Base-by-base conservation (phyloP, 1,140 invertebrate genomes). In the Pseudobourletiella spinata region DNA sequence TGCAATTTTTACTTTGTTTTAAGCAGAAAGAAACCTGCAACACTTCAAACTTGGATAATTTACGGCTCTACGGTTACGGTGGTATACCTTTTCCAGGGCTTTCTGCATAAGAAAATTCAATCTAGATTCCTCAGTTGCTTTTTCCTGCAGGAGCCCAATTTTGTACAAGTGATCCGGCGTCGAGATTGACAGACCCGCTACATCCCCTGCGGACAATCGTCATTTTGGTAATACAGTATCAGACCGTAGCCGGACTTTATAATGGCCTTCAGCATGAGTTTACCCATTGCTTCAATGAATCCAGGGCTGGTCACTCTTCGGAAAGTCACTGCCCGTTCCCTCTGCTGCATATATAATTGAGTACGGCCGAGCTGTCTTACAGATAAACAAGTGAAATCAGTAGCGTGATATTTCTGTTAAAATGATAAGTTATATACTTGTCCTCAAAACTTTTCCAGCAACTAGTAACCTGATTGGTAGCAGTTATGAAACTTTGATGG, bases 241-340 rank as follows among this genome's bases (percentile, higher is more conserved):
- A n/a, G n/a, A n/a, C n/a, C n/a, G n/a, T n/a, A n/a, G n/a, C n/a
- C n/a, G n/a, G n/a, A n/a, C n/a, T n/a, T n/a, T n/a, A n/a, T n/a
- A n/a, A n/a, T n/a, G n/a, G n/a, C n/a, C n/a, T n/a, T n/a, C n/a
- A n/a, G n/a, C n/a, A n/a, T n/a, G n/a, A n/a, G n/a, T n/a, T 15
- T 15, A 54, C 25, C 60, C n/a, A 62, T 62, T n/a, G 60, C 60
- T 48, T 62, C 60, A 35, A 56, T 58, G 71, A 73, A 74, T 88
- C 87, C 87, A 76, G 91, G 89, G 81, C 97, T 98, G 6, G 92
- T 91, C 2, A 91, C 91, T 73, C 88, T 86, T 51, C 91, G 78
- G 76, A 89, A 93, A 51, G 90, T 84, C 68, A 89, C 86, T 6
- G 90, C 88, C 67, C 86, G 81, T 71, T 90, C 80, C 64, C 84